Evolutionary conservation across 2,888 invertebrate species (phyloP).

Genomic region (Scaptomyza parva): DNA sequence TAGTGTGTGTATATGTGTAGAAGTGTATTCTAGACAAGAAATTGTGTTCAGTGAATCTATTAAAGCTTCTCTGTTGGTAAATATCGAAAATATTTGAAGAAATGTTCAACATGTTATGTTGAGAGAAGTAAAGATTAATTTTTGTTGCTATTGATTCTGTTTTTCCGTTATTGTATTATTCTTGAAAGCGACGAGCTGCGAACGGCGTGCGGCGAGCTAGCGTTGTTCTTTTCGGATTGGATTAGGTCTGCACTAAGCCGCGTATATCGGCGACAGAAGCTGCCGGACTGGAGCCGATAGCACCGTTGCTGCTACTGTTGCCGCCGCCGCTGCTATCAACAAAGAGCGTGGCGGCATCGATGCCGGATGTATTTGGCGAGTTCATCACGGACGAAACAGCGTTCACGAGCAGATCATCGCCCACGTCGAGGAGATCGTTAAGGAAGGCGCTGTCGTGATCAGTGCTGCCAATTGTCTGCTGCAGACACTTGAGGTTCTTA

Average conservation of each 20-base stretch:
- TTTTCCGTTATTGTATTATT: slow-evolving; percentile 12
- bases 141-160: slow-evolving; percentile 17
- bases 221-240: background rate
- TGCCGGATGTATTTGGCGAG: slow-evolving; percentile 82
- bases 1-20: slow-evolving; percentile 13
- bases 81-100: slow-evolving; percentile 35
- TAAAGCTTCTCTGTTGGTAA: slow-evolving; percentile 24
- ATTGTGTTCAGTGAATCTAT: slow-evolving; percentile 22
- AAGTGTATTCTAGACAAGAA: slow-evolving; percentile 39
- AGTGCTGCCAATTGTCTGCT: slow-evolving; percentile 86
- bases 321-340: slow-evolving; percentile 75
- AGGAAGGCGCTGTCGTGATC: slow-evolving; percentile 81
- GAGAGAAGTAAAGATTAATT: slow-evolving; percentile 39
- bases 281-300: slow-evolving; percentile 46
- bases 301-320: slow-evolving; percentile 61
- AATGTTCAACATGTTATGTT: slow-evolving; percentile 43
- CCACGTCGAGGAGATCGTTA: slow-evolving; percentile 83
- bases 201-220: slow-evolving; percentile 7
- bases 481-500: slow-evolving; percentile 89
- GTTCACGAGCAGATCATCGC: slow-evolving; percentile 83
- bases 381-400: slow-evolving; percentile 75
- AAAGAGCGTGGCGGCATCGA: slow-evolving; percentile 81
- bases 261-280: slow-evolving; percentile 78
- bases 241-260: slow-evolving; percentile 84
- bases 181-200: slow-evolving; percentile 36